Conservation (phyloP, 2,888 invertebrate genomes). For the Drosophila tanythrix region DNA sequence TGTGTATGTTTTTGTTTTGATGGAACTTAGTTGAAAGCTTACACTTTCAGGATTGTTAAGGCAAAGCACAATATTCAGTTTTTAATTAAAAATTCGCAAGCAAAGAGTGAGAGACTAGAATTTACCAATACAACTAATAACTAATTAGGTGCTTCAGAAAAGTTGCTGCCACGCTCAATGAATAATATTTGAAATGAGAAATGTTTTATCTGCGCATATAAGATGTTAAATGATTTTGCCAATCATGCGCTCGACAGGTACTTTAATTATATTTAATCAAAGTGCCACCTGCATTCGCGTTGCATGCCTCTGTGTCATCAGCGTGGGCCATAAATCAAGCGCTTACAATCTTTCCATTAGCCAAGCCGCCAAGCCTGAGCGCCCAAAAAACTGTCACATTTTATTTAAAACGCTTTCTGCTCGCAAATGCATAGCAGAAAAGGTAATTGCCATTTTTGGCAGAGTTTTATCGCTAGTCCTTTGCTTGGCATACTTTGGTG, state of each 20-base stretch:
- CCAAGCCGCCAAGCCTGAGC: conserved; percentile 42
- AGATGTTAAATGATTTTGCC: neutral
- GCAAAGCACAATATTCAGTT: neutral
- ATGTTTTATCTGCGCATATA: neutral
- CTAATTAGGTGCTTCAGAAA: neutral
- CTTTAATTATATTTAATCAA: neutral
- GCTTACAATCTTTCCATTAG: conserved; percentile 65
- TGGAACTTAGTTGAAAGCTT: neutral
- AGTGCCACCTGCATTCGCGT: conserved; percentile 12
- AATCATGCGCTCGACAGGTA: neutral
- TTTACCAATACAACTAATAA: neutral
- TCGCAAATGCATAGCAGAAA: conserved; percentile 23
- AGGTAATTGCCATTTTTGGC: conserved; percentile 59
- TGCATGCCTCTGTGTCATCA: conserved; percentile 68
- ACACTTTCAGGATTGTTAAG: neutral
- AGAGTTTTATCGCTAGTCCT: conserved; percentile 48
- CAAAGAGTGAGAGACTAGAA: neutral
- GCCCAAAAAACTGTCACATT: conserved; percentile 62
- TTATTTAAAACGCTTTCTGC: conserved; percentile 56
- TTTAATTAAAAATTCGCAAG: neutral
- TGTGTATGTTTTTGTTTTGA: neutral
- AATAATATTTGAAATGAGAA: neutral
- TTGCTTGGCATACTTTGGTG: conserved; percentile 23
- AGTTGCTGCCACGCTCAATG: neutral
- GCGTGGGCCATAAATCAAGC: conserved; percentile 63